Percentiles rank a stretch among this genome's conserved stretches.
phyloP scores from a whole-genome alignment of 2,113 vertebrate genomes.

The Columba livia region DNA sequence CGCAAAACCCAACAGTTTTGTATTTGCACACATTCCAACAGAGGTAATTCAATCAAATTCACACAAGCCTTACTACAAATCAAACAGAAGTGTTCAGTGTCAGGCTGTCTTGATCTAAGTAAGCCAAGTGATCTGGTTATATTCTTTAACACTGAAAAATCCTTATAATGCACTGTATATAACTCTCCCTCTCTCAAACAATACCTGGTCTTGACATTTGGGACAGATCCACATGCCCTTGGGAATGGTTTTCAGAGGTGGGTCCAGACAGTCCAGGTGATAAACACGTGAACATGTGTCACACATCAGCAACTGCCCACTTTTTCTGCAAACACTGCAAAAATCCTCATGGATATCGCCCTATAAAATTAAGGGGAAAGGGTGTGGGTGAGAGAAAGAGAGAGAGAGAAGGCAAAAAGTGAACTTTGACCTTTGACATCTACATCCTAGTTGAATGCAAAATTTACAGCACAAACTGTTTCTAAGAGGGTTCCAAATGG shows the following conservation, averaged over 20 bases:
- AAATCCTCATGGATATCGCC: conserved; percentile 99
- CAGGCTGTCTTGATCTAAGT: background rate
- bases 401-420: conserved; percentile 35
- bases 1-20: background rate
- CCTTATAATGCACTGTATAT: background rate
- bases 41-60: background rate
- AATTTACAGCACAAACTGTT: background rate
- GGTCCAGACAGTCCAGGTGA: conserved; percentile 99
- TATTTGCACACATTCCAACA: background rate
- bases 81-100: background rate
- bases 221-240: conserved; percentile 99
- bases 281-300: conserved; percentile 99
- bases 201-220: conserved; percentile 99
- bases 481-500: background rate
- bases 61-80: background rate
- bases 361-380: conserved; percentile 79
- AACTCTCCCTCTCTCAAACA: background rate
- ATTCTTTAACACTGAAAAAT: background rate
- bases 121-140: background rate
- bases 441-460: background rate
- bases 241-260: conserved; percentile 98
- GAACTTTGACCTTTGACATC: conserved; percentile 35
- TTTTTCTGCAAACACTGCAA: conserved; percentile 99
- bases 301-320: conserved; percentile 99
- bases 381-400: conserved; percentile 32